Percentiles rank a stretch among this genome's conserved stretches.
Evolutionary conservation across 2,888 invertebrate species (phyloP).

Genomic region (Copidosoma aretas): DNA sequence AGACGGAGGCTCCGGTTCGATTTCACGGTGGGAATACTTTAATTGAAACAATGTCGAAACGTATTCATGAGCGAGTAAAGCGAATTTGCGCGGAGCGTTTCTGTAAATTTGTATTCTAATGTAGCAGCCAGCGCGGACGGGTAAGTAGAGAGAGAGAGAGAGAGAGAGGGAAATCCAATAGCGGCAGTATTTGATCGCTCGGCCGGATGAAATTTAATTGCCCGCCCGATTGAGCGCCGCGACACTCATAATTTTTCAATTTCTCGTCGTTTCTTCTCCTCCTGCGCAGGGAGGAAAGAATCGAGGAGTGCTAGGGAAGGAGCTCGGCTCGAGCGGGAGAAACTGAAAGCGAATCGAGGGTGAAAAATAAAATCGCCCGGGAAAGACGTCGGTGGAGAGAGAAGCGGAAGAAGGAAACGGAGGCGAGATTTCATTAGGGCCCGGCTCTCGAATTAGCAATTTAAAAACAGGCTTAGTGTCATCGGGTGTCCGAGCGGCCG

Average conservation of each 20-base stretch:
- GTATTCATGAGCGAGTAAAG: too few species aligned
- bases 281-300: constrained; percentile 1
- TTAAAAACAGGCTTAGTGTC: constrained; percentile 51
- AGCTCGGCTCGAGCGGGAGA: not conserved
- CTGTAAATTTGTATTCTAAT: too few species aligned
- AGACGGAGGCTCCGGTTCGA: too few species aligned
- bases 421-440: constrained; percentile 49
- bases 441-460: constrained; percentile 50
- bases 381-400: constrained; percentile 41
- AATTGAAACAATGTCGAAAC: too few species aligned
- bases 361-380: constrained; percentile 22
- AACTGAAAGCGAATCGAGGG: constrained; percentile 1
- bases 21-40: too few species aligned
- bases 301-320: not conserved
- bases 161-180: not conserved
- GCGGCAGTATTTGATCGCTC: constrained; percentile 41
- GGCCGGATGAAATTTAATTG: constrained; percentile 46
- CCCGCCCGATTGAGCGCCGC: constrained; percentile 41
- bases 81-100: too few species aligned
- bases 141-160: not conserved
- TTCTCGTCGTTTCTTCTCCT: constrained; percentile 34
- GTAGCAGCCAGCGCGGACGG: too few species aligned
- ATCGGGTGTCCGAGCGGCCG: constrained; percentile 12
- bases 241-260: constrained; percentile 46
- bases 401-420: constrained; percentile 25